A percentile compares a stretch with the other conserved stretches of the same genome.
Conservation (phyloP, 2,888 invertebrate genomes). For the Cryptocheilus praepositus region DNA sequence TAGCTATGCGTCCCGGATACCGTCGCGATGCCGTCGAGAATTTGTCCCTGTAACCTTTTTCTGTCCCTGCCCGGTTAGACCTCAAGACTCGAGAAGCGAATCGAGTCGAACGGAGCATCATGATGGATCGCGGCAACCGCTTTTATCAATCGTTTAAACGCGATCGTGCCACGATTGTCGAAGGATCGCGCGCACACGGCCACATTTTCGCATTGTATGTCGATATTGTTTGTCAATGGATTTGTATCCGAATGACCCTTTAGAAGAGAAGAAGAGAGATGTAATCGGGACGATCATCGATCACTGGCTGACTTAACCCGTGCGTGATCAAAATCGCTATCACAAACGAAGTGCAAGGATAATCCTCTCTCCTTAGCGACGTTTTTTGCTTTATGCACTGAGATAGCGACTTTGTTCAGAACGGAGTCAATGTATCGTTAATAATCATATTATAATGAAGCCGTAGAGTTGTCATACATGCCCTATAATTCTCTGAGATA, state of each 20-base stretch:
- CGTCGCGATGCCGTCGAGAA: constrained; percentile 16
- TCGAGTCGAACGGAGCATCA: constrained; percentile 48
- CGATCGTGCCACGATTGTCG: constrained; percentile 52
- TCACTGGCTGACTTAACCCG: constrained; percentile 44
- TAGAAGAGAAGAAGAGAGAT: constrained; percentile 11
- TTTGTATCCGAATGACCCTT: constrained; percentile 23
- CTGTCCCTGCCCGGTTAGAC: neutral
- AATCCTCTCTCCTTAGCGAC: too few relatives aligned
- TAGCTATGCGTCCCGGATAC: constrained; percentile 13
- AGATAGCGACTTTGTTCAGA: too few relatives aligned
- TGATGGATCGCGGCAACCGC: constrained; percentile 62
- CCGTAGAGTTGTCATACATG: too few relatives aligned
- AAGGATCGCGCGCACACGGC: constrained; percentile 28
- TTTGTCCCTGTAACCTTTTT: constrained; percentile 27
- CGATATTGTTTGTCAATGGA: constrained; percentile 59
- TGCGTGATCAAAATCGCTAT: constrained; percentile 58
- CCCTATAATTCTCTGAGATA: too few relatives aligned
- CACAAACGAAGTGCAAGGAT: constrained; percentile 40
- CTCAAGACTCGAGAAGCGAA: constrained; percentile 3
- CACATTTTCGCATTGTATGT: constrained; percentile 43
- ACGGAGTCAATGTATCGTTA: too few relatives aligned
- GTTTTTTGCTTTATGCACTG: too few relatives aligned
- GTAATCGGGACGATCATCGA: constrained; percentile 51
- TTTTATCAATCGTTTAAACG: constrained; percentile 61
- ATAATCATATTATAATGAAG: too few relatives aligned